Evolutionary conservation across 1,140 invertebrate genomes (phyloP), one percentile per base, ranked within the genome.

Genomic region (Piezodorus guildinii): DNA sequence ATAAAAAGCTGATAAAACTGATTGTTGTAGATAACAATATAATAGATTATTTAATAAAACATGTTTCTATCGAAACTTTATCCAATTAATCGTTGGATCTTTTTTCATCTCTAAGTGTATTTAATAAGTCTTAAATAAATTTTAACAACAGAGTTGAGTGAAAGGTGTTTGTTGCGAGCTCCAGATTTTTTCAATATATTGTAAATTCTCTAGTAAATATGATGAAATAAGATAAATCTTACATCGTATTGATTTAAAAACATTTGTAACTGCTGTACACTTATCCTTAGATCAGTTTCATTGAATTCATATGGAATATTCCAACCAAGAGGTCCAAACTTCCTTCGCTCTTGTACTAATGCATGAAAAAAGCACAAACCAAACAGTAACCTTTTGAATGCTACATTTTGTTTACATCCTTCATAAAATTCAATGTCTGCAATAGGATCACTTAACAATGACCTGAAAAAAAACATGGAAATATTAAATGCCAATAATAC

Each of bases 251-350:
- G 85, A 72, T 95, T 89, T 19, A 94, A 80, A 75, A 94, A 95
- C 76, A 93, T 90, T 66, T 86, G 82, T 2, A 97, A 76, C 73
- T 97, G 94, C 61, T 88, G 81, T 46, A 92, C 84, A 68, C 85
- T 85, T 62, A 97, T 96, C 61, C 87, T 79, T 6, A 97, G 77
- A 77, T 97, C 94, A 0, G 92, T 94, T 73, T 96, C 93, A 72
- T 96, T 96, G 74, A 96, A 98, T 72, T 95, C 92, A 71, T 97
- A 98, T 0, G 86, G 84, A 58, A 90, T 94, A 72, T 97, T 98
- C 94, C 94, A 94, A 1, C 94, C 94, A 45, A 96, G 81, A 0
- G 94, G 85, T 0, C 94, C 94, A 73, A 95, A 98, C 73, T 93
- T 91, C 15, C 89, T 74, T 56, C 95, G 77, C 74, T 97, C 94